Evolutionary conservation across 2,888 invertebrate genomes (phyloP).

Genomic region (Drosophila ezoana): DNA sequence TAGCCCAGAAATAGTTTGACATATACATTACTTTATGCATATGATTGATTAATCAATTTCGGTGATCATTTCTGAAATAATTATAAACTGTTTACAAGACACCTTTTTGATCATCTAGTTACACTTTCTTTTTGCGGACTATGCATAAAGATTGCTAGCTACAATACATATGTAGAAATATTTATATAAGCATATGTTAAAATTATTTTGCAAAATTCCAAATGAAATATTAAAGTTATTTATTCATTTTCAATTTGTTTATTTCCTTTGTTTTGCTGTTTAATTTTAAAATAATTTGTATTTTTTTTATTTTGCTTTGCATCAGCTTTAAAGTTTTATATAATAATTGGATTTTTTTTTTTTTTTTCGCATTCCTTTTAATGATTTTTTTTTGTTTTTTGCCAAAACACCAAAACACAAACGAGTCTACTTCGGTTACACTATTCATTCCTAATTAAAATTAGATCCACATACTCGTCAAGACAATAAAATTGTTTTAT

Average conservation of each 20-base stretch:
- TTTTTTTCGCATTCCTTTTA: too few species aligned
- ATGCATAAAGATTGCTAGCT: background rate
- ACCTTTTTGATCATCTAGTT: background rate
- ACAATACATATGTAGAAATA: background rate
- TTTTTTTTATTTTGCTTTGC: background rate
- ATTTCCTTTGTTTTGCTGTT: background rate
- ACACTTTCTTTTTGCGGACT: slow-evolving; percentile 11
- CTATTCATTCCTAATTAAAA: slow-evolving; percentile 22
- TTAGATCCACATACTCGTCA: slow-evolving; percentile 24
- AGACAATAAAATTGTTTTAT: slow-evolving; percentile 12
- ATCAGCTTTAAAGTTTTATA: background rate
- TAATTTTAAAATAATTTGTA: background rate
- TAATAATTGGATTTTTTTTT: background rate
- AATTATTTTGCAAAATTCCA: background rate
- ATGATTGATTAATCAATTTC: too few species aligned
- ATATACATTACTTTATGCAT: too few species aligned
- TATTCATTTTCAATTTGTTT: background rate
- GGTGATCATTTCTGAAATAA: background rate
- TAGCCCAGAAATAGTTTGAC: too few species aligned
- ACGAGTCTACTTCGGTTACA: background rate
- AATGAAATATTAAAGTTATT: background rate
- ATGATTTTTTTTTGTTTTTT: too few species aligned
- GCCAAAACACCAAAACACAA: too few species aligned
- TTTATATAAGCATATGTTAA: background rate
- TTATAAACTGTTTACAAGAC: background rate